Percentiles rank a stretch among this genome's conserved stretches.
Conservation (phyloP, 1,140 invertebrate genomes). For the Drosophila malerkotliana region DNA sequence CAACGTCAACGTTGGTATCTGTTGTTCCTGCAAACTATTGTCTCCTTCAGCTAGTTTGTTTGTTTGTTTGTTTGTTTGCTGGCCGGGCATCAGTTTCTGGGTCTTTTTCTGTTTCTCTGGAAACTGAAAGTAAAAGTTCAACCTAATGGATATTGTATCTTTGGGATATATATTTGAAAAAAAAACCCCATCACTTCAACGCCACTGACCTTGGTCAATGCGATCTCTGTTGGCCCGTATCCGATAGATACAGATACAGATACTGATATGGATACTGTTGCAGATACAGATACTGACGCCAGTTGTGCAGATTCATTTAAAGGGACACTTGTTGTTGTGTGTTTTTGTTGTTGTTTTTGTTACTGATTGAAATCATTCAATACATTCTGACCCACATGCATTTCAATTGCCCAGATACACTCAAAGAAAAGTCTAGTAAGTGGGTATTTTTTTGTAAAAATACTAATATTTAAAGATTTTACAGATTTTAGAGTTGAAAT, state of each 20-base stretch:
- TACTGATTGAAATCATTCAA: slow-evolving; percentile 38
- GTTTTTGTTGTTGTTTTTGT: neutral
- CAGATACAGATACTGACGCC: slow-evolving; percentile 22
- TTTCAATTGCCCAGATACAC: slow-evolving; percentile 53
- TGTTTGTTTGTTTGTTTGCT: slow-evolving; percentile 26
- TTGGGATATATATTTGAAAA: neutral
- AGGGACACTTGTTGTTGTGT: slow-evolving; percentile 39
- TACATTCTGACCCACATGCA: slow-evolving; percentile 44
- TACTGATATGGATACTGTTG: slow-evolving; percentile 12
- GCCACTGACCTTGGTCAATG: slow-evolving; percentile 67
- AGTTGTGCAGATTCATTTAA: slow-evolving; percentile 57
- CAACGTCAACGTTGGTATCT: neutral
- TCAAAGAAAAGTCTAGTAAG: neutral
- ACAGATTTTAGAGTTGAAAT: too few relatives aligned
- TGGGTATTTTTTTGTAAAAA: neutral
- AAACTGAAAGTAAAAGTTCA: slow-evolving; percentile 6
- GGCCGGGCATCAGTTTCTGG: slow-evolving; percentile 31
- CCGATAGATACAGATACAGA: neutral
- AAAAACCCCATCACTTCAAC: neutral
- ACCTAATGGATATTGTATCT: slow-evolving; percentile 13
- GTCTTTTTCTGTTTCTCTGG: neutral
- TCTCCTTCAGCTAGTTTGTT: slow-evolving; percentile 18
- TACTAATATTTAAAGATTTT: too few relatives aligned
- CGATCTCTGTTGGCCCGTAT: slow-evolving; percentile 49
- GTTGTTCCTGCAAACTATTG: slow-evolving; percentile 61